These are phyloP conservation scores for Upupa epops DNA, from an alignment of 2,113 vertebrate species.

Conservation along the genomic window DNA sequence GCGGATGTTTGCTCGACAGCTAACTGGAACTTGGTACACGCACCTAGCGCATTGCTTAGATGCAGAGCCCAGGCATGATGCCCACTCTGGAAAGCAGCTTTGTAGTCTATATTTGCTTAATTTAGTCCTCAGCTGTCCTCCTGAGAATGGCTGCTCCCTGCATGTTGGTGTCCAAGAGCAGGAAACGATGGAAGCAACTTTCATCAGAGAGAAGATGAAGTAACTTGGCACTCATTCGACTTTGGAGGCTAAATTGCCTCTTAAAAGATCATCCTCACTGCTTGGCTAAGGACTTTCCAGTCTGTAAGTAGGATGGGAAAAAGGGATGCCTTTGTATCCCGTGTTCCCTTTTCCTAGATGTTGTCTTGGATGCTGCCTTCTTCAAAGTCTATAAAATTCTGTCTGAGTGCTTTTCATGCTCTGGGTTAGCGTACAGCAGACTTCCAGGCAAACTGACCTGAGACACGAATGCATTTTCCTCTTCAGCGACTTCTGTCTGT, in stretches of 20 bases:
- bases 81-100: slow-evolving; percentile 43
- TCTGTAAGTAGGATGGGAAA: slow-evolving; percentile 14
- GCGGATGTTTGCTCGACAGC: neutral
- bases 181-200: slow-evolving; percentile 33
- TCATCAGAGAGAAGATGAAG: slow-evolving; percentile 31
- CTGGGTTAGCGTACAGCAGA: slow-evolving; percentile 2
- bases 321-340: slow-evolving; percentile 20
- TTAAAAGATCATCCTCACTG: slow-evolving; percentile 29
- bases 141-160: neutral
- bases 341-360: slow-evolving; percentile 1
- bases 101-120: slow-evolving; percentile 56
- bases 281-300: slow-evolving; percentile 37
- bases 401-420: slow-evolving; percentile 21
- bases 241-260: slow-evolving; percentile 16
- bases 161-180: slow-evolving; percentile 4
- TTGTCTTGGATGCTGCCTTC: slow-evolving; percentile 43
- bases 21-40: neutral
- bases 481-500: neutral
- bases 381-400: slow-evolving; percentile 23
- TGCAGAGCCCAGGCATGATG: slow-evolving; percentile 51
- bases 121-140: slow-evolving; percentile 54
- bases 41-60: slow-evolving; percentile 28
- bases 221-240: slow-evolving; percentile 10
- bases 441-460: neutral
- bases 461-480: slow-evolving; percentile 22